Evolutionary conservation across 1,140 invertebrate genomes (phyloP), one percentile per base, ranked within the genome.

Genomic region (Drosophila ohnishii): DNA sequence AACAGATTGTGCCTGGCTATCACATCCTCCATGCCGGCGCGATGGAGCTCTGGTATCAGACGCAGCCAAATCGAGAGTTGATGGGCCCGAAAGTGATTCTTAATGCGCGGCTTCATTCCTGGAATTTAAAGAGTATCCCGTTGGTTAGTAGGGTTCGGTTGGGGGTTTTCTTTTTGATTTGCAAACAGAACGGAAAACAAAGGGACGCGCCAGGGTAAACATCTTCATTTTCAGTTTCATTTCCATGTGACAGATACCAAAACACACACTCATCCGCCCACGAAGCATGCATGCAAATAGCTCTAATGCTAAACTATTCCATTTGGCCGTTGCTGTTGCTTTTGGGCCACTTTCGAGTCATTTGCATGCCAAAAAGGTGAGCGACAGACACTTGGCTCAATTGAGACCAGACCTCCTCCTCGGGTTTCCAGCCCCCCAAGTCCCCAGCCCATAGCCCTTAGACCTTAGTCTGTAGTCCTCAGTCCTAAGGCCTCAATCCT

Each of bases 21-120:
- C 19, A 96, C 96, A 91, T 97, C 96, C 80, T 97, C 96, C 95
- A 97, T 97, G 14, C 96, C 96, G 0, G 96, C 96, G 44, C 95
- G 93, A 92, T 99, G 97, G 14, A 99, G 94, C 91, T 98, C 97
- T 0, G 98, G 98, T 47, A 99, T 96, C 9, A 99, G 93, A 40
- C 97, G 95, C 13, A 97, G 92, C 98, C 98, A 99, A 48, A 99
- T 97, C 5, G 97, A 98, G 22, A 98, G 93, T 88, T 98, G 97
- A 92, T 98, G 97, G 13, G 97, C 97, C 25, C 97, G 94, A 92
- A 97, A 99, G 92, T 98, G 98, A 92, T 98, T 97, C 90, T 97
- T 97, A 92, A 97, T 95, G 80, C 96, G 94, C 2, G 96, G 96
- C 92, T 97, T 97, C 94, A 97, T 95, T 62, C 96, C 97, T 98